Percentiles rank a stretch among this genome's conserved stretches.
Evolutionary conservation across 2,797 vertebrate species (phyloP).

Genomic region (Gallinago solitaria): DNA sequence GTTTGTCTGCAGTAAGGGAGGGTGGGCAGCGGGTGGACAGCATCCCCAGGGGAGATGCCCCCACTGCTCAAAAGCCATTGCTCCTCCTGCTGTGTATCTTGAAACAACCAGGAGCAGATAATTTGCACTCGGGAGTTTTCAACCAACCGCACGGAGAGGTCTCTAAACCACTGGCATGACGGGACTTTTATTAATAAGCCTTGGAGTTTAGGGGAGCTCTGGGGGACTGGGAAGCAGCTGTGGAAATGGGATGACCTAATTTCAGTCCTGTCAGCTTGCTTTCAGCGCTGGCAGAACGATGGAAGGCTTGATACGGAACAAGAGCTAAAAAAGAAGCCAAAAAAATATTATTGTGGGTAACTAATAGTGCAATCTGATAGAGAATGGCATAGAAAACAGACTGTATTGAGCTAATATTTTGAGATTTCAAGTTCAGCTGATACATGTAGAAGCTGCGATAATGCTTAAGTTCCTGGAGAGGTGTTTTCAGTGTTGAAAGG

Average conservation of each 20-base stretch:
- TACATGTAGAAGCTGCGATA: not conserved
- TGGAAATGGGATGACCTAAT: not conserved
- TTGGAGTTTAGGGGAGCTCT: not conserved
- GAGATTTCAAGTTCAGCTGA: not conserved
- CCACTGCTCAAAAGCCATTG: rapidly evolving
- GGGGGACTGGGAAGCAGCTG: not conserved
- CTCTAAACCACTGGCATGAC: not conserved
- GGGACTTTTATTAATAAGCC: not conserved
- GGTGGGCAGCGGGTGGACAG: not conserved
- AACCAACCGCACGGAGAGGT: not conserved
- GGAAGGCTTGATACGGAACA: not conserved
- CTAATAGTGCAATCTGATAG: not conserved
- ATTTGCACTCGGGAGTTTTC: not conserved
- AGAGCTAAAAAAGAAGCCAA: not conserved
- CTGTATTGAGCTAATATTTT: not conserved
- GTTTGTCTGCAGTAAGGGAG: not conserved
- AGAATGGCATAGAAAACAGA: not conserved
- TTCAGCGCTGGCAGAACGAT: not conserved
- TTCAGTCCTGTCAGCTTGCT: not conserved
- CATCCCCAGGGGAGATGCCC: not conserved
- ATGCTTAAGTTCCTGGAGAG: not conserved
- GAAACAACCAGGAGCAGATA: not conserved
- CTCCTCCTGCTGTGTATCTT: not conserved
- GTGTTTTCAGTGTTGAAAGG: not conserved
- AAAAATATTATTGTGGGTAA: not conserved